Evolutionary conservation across 2,888 invertebrate genomes (phyloP).

Genomic region (Ischnura elegans): DNA sequence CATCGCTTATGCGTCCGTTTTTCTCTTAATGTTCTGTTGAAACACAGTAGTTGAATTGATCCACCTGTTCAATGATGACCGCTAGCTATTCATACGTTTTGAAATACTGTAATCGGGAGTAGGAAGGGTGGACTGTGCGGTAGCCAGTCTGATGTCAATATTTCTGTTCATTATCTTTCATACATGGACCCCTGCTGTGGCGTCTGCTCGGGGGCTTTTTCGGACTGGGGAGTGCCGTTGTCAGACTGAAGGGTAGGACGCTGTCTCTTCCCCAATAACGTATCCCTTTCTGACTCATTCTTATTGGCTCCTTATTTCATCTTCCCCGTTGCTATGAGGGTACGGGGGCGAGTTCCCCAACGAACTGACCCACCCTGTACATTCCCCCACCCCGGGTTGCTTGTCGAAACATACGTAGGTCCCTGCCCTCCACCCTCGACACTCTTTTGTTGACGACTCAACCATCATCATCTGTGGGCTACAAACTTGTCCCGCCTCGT

Average conservation of each 20-base stretch:
- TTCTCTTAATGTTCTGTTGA: no score
- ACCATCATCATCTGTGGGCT: no score
- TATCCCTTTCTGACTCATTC: slow-evolving; percentile 1
- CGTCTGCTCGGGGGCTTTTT: not conserved
- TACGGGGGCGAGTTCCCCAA: not conserved
- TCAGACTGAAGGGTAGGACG: not conserved
- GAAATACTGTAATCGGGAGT: no score
- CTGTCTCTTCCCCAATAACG: not conserved
- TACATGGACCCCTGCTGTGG: not conserved
- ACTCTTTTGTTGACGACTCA: not conserved
- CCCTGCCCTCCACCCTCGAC: not conserved
- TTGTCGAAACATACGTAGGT: not conserved
- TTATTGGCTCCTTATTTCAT: slow-evolving; percentile 14
- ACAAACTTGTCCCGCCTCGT: no score
- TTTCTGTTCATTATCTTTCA: not conserved
- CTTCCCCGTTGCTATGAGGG: slow-evolving; percentile 7
- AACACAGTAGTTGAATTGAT: no score
- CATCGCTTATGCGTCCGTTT: no score
- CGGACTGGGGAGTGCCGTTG: not conserved
- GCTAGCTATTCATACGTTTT: no score
- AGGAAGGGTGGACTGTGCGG: no score
- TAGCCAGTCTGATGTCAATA: not conserved
- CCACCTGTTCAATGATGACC: no score
- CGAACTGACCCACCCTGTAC: not conserved
- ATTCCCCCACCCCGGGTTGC: not conserved